Conservation (phyloP, 2,888 invertebrate genomes). For the Empis livida region DNA sequence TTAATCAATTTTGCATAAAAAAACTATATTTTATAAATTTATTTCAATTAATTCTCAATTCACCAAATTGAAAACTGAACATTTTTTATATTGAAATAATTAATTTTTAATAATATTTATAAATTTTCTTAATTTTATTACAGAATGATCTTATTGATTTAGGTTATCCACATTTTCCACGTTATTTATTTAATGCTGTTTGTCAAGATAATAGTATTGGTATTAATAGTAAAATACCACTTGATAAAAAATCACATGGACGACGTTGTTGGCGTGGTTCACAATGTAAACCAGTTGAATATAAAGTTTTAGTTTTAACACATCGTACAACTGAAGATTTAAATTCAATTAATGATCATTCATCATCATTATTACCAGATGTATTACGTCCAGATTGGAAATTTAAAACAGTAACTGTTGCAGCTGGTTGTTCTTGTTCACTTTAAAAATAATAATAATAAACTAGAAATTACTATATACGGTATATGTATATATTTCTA, state of each 20-base stretch:
- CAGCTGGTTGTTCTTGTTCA: slow-evolving; percentile 33
- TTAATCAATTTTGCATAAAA: too few species aligned
- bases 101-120: background rate
- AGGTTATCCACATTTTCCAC: slow-evolving; percentile 28
- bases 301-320: slow-evolving; percentile 30
- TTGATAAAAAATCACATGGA: slow-evolving; percentile 18
- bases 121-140: background rate
- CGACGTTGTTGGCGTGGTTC: slow-evolving; percentile 25
- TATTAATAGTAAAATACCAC: background rate
- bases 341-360: slow-evolving; percentile 14
- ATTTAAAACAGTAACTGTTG: slow-evolving; percentile 30
- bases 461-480: too few species aligned
- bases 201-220: slow-evolving; percentile 18
- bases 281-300: slow-evolving; percentile 29
- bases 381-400: slow-evolving; percentile 23
- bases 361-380: slow-evolving; percentile 20
- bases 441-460: slow-evolving; percentile 7
- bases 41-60: too few species aligned
- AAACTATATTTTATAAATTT: too few species aligned
- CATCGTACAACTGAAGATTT: slow-evolving; percentile 11
- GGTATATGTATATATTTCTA: too few species aligned
- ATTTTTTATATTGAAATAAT: background rate
- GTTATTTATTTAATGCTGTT: slow-evolving; percentile 30
- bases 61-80: too few species aligned
- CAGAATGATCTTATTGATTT: slow-evolving; percentile 30